Base-by-base conservation (phyloP, 1,140 invertebrate species). In the Drosophila yakuba region DNA sequence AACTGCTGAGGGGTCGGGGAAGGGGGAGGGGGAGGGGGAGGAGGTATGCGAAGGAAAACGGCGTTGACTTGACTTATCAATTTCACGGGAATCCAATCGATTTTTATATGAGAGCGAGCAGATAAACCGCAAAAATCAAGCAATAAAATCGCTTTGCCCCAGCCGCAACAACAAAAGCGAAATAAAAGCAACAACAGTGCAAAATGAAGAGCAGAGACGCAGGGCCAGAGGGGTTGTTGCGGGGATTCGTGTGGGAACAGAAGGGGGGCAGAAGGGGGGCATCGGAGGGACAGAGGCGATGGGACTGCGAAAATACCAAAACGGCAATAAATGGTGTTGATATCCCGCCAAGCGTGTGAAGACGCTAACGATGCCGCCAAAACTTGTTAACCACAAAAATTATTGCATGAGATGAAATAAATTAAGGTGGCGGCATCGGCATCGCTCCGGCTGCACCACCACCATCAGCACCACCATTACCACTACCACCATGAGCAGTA, bases 241-340 rank as follows among this genome's bases (percentile, higher is more conserved):
- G 32, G 32, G 8, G 32, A 25, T 50, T 7, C 11, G 23, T 14
- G 45, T 14, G 45, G 45, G 45, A 25, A 10, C 23, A 58, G 43
- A 36, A 20, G 60, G 45, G 63, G 80, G 2, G 20, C 20, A 20
- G 20, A 20, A 20, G 20, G 20, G 20, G 20, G 44, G 17, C 32
- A 5, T 38, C 23, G 36, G 62, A 72, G 63, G 68, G 71, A 56
- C 57, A 57, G 77, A 80, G 81, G 59, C 35, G 45, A 36, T 51
- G 64, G 38, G 64, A 66, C 64, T 44, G 64, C 64, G 78, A 88
- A 88, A 88, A 91, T 88, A 91, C 90, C 83, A 91, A 88, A 91
- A 91, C 83, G 83, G 89, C 83, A 88, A 91, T 91, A 91, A 91
- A 91, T 91, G 88, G 88, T 91, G 88, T 91, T 91, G 88, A 91